These are phyloP conservation scores for Mus caroli DNA, from an alignment of 2,797 vertebrate genomes.

Conservation along the genomic window DNA sequence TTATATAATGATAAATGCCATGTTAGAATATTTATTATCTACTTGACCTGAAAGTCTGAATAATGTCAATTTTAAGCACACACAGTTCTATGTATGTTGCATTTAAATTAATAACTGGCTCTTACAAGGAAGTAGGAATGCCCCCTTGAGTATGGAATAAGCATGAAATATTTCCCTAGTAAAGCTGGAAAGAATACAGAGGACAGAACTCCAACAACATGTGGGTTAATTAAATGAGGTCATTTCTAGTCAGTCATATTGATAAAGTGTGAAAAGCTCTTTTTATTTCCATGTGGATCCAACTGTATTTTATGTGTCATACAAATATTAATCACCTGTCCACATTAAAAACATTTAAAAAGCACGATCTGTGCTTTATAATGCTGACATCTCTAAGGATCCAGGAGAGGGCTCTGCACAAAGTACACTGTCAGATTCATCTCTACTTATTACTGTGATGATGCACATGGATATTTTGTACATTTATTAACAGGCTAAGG, in stretches of 20 bases:
- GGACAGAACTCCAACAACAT: background rate
- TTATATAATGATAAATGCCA: background rate
- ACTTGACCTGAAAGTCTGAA: background rate
- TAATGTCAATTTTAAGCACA: background rate
- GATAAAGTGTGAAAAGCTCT: background rate
- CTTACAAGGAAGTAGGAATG: background rate
- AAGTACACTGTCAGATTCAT: background rate
- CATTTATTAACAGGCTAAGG: background rate
- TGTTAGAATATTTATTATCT: background rate
- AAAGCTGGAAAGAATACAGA: background rate
- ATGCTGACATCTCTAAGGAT: background rate
- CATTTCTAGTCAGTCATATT: background rate
- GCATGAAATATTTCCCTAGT: background rate
- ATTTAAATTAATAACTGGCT: background rate
- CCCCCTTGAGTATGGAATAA: background rate
- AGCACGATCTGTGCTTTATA: background rate
- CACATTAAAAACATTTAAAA: constrained; percentile 10
- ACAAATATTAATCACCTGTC: background rate
- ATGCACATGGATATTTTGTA: background rate
- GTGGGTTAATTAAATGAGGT: constrained; percentile 5
- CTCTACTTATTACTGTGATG: background rate
- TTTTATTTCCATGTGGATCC: background rate
- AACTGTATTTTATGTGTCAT: background rate
- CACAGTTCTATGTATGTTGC: background rate
- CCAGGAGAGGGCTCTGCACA: background rate